Percentiles rank a stretch among this genome's conserved stretches.
Conservation (phyloP, 2,888 invertebrate species). For the Tenodera sinensis region DNA sequence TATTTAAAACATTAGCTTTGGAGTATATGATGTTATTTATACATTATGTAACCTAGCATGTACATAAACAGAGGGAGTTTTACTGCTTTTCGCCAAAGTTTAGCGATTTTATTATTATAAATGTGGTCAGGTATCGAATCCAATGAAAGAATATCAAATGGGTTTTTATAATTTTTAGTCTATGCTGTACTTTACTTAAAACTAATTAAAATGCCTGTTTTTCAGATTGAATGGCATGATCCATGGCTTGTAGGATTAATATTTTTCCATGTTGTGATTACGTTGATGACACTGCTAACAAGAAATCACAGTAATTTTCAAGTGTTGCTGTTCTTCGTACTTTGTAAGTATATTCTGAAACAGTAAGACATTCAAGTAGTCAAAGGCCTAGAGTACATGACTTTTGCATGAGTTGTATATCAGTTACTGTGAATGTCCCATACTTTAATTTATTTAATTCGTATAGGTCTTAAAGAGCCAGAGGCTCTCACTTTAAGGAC, state of each 20-base stretch:
- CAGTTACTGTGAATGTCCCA: too few relatives aligned
- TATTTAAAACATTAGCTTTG: neutral
- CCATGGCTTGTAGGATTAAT: conserved; percentile 79
- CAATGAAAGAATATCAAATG: neutral
- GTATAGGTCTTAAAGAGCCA: too few relatives aligned
- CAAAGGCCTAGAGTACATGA: too few relatives aligned
- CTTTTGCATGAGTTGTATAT: too few relatives aligned
- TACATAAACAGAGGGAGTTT: neutral
- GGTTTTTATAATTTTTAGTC: neutral
- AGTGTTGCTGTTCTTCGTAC: conserved; percentile 72
- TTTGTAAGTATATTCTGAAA: conserved; percentile 60
- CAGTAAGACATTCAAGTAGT: too few relatives aligned
- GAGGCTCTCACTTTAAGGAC: too few relatives aligned
- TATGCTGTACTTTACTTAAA: neutral
- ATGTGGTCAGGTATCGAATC: neutral
- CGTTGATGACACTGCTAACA: conserved; percentile 74
- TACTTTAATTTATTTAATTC: too few relatives aligned
- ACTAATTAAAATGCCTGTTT: conserved; percentile 32
- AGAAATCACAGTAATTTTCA: conserved; percentile 85
- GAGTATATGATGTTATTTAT: neutral
- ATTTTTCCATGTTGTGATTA: conserved; percentile 71
- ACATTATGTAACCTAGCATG: neutral
- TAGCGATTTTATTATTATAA: neutral
- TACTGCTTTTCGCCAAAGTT: neutral
- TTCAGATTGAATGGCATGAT: conserved; percentile 86